Evolutionary conservation across 2,113 vertebrate genomes (phyloP).

Genomic region (Triplophysa dalaica): DNA sequence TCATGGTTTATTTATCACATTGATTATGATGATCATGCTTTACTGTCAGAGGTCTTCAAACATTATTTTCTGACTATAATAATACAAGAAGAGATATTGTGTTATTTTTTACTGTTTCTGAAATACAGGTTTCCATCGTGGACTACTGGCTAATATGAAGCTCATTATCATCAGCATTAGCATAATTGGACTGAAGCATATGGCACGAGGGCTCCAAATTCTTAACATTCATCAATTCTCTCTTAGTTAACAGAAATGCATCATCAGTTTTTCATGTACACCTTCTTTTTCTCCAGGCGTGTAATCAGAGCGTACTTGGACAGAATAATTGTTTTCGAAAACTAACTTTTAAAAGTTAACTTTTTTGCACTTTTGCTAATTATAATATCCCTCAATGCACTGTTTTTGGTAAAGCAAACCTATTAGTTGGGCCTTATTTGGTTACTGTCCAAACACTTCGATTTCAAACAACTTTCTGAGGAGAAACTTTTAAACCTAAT

Average conservation of each 20-base stretch:
- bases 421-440: no score
- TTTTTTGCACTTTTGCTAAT: no score
- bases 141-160: constrained; percentile 5
- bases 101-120: neutral
- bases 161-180: constrained; percentile 17
- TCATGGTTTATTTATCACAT: constrained; percentile 37
- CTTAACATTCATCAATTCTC: constrained; percentile 17
- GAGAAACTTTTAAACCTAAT: no score
- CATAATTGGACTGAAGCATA: constrained; percentile 28
- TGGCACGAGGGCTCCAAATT: neutral
- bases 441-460: no score
- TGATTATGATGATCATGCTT: constrained; percentile 1
- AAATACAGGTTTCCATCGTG: neutral
- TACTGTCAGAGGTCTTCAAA: neutral
- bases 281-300: neutral
- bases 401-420: no score
- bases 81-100: neutral
- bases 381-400: no score
- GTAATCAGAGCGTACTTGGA: neutral
- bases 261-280: neutral
- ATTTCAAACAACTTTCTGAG: no score
- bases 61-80: constrained; percentile 5
- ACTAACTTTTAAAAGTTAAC: neutral
- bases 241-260: constrained; percentile 28
- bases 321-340: neutral